These are phyloP conservation scores for Tetrao urogallus DNA, from an alignment of 2,113 vertebrate species.

Conservation along the genomic window DNA sequence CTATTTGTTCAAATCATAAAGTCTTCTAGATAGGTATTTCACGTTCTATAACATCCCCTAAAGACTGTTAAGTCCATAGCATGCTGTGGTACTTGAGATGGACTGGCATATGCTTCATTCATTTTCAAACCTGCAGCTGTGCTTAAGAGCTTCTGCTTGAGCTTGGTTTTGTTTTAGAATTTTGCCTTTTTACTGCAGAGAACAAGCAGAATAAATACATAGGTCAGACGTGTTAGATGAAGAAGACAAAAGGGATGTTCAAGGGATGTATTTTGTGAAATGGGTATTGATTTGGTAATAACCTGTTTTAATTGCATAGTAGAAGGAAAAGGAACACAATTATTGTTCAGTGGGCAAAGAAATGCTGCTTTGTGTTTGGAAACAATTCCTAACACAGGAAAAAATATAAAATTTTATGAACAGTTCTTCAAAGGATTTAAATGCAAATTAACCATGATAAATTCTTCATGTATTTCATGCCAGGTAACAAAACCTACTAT, in stretches of 20 bases:
- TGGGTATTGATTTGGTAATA: conserved; percentile 53
- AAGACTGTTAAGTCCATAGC: neutral
- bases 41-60: neutral
- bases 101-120: neutral
- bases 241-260: conserved; percentile 12
- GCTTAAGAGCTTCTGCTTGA: conserved; percentile 1
- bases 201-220: conserved; percentile 9
- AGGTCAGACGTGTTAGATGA: neutral
- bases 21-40: neutral
- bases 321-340: conserved; percentile 26
- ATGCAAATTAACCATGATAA: conserved; percentile 43
- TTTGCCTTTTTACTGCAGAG: neutral
- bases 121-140: neutral
- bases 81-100: neutral
- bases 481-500: neutral
- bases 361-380: conserved; percentile 23
- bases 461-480: conserved; percentile 13
- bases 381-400: neutral
- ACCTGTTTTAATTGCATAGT: conserved; percentile 41
- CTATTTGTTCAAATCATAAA: neutral
- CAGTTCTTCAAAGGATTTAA: conserved; percentile 44
- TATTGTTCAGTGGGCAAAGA: conserved; percentile 21
- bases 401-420: neutral
- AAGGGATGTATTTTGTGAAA: conserved; percentile 22
- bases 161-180: neutral